Percentiles rank a stretch among this genome's conserved stretches.
Evolutionary conservation across 1,140 invertebrate species (phyloP).

Genomic region (Drosophila littoralis): DNA sequence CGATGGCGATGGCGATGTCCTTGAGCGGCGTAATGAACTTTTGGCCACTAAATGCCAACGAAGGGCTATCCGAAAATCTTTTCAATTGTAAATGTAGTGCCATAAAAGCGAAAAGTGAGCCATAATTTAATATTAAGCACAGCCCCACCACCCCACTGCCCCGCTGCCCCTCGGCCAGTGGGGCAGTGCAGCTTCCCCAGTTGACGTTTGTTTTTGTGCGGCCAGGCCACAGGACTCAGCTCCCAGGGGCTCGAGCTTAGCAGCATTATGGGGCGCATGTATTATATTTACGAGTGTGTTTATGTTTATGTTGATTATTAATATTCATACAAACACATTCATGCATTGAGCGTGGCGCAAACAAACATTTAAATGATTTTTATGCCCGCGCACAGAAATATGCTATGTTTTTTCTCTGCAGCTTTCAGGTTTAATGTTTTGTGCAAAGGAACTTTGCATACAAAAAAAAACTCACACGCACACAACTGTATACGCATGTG

Average conservation of each 20-base stretch:
- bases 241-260: slow-evolving; percentile 19
- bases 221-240: slow-evolving; percentile 12
- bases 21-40: slow-evolving; percentile 58
- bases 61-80: slow-evolving; percentile 35
- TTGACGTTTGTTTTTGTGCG: slow-evolving; percentile 46
- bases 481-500: slow-evolving; percentile 9
- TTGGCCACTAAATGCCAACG: slow-evolving; percentile 21
- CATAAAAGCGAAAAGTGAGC: slow-evolving; percentile 51
- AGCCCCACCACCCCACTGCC: background rate
- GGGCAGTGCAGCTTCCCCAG: slow-evolving; percentile 16
- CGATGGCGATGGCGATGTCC: slow-evolving; percentile 40
- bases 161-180: background rate
- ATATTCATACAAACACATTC: slow-evolving; percentile 63
- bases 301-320: slow-evolving; percentile 61
- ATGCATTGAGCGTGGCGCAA: slow-evolving; percentile 44
- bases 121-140: slow-evolving; percentile 53
- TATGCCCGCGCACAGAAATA: slow-evolving; percentile 57
- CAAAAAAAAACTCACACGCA: slow-evolving; percentile 11
- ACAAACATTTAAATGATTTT: slow-evolving; percentile 79
- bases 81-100: slow-evolving; percentile 44
- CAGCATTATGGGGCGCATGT: slow-evolving; percentile 41
- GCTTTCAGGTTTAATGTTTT: slow-evolving; percentile 71
- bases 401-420: slow-evolving; percentile 32
- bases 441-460: slow-evolving; percentile 62
- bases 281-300: slow-evolving; percentile 53